A percentile compares a stretch with the other conserved stretches of the same genome.
Conservation (phyloP, 2,113 vertebrate genomes). For the Charina bottae region DNA sequence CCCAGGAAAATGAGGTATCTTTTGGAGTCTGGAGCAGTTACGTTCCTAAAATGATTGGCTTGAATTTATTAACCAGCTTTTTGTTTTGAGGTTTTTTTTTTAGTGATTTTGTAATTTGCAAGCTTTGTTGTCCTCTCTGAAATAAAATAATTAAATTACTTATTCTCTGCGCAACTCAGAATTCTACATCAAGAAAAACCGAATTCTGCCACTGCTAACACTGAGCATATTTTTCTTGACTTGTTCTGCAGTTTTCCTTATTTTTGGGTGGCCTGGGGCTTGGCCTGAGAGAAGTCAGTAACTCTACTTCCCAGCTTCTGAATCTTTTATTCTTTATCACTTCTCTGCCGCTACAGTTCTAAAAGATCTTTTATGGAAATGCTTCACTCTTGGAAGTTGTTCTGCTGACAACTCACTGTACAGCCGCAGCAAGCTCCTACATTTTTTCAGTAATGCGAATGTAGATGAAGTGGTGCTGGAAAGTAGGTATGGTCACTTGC, state of each 20-base stretch:
- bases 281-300: neutral
- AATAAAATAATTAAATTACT: neutral
- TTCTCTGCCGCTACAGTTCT: neutral
- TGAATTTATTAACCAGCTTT: neutral
- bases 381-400: constrained; percentile 33
- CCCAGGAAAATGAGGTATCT: constrained; percentile 93
- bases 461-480: constrained; percentile 39
- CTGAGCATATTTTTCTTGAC: neutral
- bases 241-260: neutral
- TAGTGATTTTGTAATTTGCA: neutral
- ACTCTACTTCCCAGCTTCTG: neutral
- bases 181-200: neutral
- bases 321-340: neutral
- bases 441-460: constrained; percentile 32
- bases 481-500: constrained; percentile 37
- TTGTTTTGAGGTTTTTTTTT: neutral
- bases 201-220: constrained; percentile 12
- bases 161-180: neutral
- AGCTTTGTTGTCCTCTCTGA: neutral
- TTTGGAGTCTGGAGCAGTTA: neutral
- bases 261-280: neutral
- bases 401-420: constrained; percentile 28
- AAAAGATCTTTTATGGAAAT: constrained; percentile 42
- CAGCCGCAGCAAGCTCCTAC: constrained; percentile 38
- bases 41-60: neutral